Base-by-base conservation (phyloP, 2,113 vertebrate species). In the Bubo scandiacus region DNA sequence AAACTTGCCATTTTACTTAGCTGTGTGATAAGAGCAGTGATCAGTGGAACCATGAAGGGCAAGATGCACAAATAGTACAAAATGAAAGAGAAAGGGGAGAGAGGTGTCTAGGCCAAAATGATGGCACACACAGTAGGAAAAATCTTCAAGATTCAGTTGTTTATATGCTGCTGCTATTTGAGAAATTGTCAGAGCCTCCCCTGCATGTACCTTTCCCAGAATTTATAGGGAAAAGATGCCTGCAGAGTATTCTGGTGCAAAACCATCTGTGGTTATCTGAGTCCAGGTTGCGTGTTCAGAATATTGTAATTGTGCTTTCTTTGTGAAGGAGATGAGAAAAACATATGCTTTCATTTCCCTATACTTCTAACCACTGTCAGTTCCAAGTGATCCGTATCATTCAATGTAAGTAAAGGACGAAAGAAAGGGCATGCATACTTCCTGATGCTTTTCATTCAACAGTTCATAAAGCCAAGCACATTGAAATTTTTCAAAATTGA, bases 391-490 rank as follows among this genome's bases (percentile, higher is more conserved):
- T 84, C 58, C 14, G 2, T 79, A 63, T 86, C 5, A 47, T 6
- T 81, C 63, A 74, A 36, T 92, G 14, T 65, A 91, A 52, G 36
- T 27, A 73, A n/a, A 62, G n/a, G 90, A 77, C 92, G 58, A 85
- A 88, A 85, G 72, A 70, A 83, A 80, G 32, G 18, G 36, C 5
- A 1, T 86, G 21, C 51, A 57, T 92, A 34, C 47, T 73, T 92
- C 16, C 70, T 96, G 91, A 36, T 81, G 72, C n/a, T 95, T 92
- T 81, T 94, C 43, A 77, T 90, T 95, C 80, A 73, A 32, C 38
- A 86, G n/a, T 94, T 87, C 59, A 54, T 81, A 65, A 79, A 84
- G 68, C 38, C 52, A 92, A 93, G 63, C 27, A 63, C n/a, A 59
- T 62, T 51, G 5, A 73, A 43, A 52, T 88, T 81, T 92, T 90